Conservation (phyloP, 2,113 vertebrate species). For the Salvelinus alpinus region DNA sequence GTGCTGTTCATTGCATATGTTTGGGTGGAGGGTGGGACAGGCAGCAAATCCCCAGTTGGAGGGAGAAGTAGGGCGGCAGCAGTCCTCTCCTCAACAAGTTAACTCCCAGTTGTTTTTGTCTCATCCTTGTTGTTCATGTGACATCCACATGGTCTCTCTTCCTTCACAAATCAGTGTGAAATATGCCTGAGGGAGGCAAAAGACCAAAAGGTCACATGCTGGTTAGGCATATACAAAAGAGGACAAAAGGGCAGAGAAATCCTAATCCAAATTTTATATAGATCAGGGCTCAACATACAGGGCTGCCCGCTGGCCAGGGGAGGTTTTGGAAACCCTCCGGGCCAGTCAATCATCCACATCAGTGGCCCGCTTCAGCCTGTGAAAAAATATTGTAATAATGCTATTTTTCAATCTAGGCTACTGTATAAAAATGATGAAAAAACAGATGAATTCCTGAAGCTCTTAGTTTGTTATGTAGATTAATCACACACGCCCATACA, state of each 20-base stretch:
- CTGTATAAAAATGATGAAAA: no score
- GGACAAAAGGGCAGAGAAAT: neutral
- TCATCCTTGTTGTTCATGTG: constrained; percentile 76
- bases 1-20: constrained; percentile 81
- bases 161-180: constrained; percentile 55
- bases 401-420: no score
- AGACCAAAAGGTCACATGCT: neutral
- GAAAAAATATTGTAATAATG: no score
- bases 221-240: neutral
- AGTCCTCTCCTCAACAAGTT: constrained; percentile 34
- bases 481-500: no score
- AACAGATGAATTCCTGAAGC: no score
- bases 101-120: constrained; percentile 53
- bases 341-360: no score
- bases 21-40: constrained; percentile 16
- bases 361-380: no score
- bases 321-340: no score
- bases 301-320: no score
- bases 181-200: constrained; percentile 34
- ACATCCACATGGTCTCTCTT: constrained; percentile 72
- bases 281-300: no score
- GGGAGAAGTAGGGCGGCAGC: constrained; percentile 32
- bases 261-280: no score
- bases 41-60: constrained; percentile 32
- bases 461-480: no score